These are phyloP conservation scores for Formica selysi DNA, from an alignment of 1,140 invertebrate species.

Conservation along the genomic window DNA sequence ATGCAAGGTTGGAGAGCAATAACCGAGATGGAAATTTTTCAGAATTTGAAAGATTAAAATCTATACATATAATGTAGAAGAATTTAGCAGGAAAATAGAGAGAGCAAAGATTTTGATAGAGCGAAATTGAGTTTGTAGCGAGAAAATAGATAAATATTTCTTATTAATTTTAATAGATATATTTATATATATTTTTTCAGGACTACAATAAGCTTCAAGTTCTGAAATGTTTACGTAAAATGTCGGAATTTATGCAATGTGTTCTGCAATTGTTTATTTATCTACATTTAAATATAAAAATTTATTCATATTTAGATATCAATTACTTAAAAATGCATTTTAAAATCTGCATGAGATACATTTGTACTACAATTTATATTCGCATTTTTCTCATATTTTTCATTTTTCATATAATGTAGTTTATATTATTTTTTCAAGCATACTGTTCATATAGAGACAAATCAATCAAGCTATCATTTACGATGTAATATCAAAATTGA, in stretches of 20 bases:
- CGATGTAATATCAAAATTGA: neutral
- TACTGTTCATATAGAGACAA: neutral
- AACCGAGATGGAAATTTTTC: neutral
- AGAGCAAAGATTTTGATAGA: neutral
- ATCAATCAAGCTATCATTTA: neutral
- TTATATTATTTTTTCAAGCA: constrained; percentile 9
- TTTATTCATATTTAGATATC: constrained; percentile 34
- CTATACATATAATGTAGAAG: neutral
- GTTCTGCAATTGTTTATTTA: constrained; percentile 24
- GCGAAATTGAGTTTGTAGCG: neutral
- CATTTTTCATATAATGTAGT: neutral
- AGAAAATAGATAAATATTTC: neutral
- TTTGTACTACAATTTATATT: neutral
- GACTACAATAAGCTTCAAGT: neutral
- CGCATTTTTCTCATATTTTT: neutral
- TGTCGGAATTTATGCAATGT: neutral
- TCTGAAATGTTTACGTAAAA: constrained; percentile 6
- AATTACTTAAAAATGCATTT: constrained; percentile 28
- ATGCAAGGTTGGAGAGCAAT: neutral
- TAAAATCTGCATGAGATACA: neutral
- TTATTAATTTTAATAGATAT: neutral
- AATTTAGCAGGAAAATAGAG: neutral
- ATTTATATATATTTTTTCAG: constrained; percentile 24
- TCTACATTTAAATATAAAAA: constrained; percentile 7
- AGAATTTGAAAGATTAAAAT: neutral